Conservation (phyloP, 2,797 vertebrate genomes). For the Scleropages formosus region DNA sequence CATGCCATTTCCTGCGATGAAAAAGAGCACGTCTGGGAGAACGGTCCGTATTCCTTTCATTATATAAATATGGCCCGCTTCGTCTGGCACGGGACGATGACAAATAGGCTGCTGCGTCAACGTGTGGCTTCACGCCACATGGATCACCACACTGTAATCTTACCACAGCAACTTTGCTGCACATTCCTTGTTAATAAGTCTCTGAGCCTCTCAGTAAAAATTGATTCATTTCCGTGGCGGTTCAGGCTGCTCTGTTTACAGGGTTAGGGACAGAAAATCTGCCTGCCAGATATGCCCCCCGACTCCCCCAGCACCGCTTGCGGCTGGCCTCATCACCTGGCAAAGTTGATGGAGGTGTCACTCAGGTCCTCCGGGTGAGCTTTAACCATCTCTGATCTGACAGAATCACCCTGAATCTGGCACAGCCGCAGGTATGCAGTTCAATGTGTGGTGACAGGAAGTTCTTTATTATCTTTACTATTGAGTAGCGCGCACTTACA, state of each 20-base stretch:
- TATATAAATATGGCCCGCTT: slow-evolving; percentile 5
- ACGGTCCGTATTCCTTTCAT: background rate
- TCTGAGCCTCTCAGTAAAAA: background rate
- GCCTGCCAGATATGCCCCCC: too few relatives aligned
- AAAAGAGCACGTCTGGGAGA: background rate
- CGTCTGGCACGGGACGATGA: background rate
- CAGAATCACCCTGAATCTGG: too few relatives aligned
- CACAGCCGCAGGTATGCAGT: too few relatives aligned
- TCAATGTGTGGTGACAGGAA: too few relatives aligned
- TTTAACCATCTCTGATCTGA: too few relatives aligned
- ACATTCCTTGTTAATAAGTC: background rate
- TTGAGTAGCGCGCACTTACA: too few relatives aligned
- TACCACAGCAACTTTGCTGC: background rate
- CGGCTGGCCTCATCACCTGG: too few relatives aligned
- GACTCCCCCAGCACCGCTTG: too few relatives aligned
- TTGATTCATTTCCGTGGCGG: background rate
- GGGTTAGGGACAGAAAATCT: too few relatives aligned
- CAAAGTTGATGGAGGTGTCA: too few relatives aligned
- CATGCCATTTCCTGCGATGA: background rate
- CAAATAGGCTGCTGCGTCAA: background rate
- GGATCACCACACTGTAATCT: background rate
- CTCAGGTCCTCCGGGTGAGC: too few relatives aligned
- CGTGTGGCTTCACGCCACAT: background rate
- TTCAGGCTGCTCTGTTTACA: background rate
- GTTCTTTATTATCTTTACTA: too few relatives aligned